Evolutionary conservation across 2,797 vertebrate genomes (phyloP), one percentile per base, ranked within the genome.

Genomic region (Acrossocheilus fasciatus): DNA sequence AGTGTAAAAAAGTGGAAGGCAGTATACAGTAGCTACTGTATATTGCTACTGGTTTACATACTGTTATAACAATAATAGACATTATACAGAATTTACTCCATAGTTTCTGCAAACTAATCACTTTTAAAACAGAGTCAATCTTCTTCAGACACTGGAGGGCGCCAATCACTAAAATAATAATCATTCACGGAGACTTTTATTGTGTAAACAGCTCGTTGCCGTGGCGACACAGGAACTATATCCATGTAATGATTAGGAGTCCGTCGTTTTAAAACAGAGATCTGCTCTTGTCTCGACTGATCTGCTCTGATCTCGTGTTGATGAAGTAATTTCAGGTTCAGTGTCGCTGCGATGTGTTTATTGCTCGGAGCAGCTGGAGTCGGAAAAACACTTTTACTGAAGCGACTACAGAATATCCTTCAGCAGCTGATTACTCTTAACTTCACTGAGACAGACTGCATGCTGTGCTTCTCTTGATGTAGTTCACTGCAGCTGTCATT

Each of bases 401-500:
- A 98, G 90, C 96, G 97, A 39, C 93, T 98, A 7, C 96, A 97
- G 73, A 96, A 97, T 99, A 98, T 98, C 97, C 96, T 96, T 95
- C 91, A 2, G 57, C 14, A 1, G 12, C 18, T 20, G 50, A 50
- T 36, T 36, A 36, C 34, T 17, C 15, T 17, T 17, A 1, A 30
- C 30, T 30, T 30, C 1, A 30, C 30, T 1, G 1, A 30, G 2
- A n/a, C 7, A 52, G 11, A 4, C 12, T 36, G 12, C 59, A 43
- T 39, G 47, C 6, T 59, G 52, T 76, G 74, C 6, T 14, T 39
- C 26, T 62, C 0, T 3, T 2, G 26, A 14, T 5, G 5, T 39
- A 23, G 52, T 72, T 74, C 18, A 23, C 23, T 74, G 23, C 23
- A 14, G 20, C 5, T 23, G 45, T 50, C 50, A 12, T n/a, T 26